These are phyloP conservation scores for Hydropotes inermis DNA, from an alignment of 2,113 vertebrate species.

Conservation along the genomic window DNA sequence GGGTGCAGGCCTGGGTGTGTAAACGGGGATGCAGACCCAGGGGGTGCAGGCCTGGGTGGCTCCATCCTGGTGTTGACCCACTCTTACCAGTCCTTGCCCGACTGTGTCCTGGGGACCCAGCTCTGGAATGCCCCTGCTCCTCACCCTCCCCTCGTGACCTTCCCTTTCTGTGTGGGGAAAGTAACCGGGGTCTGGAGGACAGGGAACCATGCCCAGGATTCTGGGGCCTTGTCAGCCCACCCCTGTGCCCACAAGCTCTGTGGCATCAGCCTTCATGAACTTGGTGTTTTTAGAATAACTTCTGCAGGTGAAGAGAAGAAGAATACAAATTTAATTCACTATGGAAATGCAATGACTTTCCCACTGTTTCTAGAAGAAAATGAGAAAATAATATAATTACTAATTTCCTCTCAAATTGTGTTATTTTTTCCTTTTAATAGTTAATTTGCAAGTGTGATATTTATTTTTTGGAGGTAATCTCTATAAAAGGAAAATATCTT, in stretches of 20 bases:
- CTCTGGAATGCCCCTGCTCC: not conserved
- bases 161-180: not conserved
- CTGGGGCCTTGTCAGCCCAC: not conserved
- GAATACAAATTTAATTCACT: not conserved
- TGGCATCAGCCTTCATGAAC: rapidly evolving
- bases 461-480: not conserved
- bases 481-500: not conserved
- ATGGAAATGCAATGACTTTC: not conserved
- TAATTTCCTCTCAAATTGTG: not conserved
- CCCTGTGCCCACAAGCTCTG: not conserved
- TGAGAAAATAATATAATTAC: not conserved
- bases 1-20: too few relatives aligned
- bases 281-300: not conserved
- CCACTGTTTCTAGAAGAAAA: not conserved
- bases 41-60: not conserved
- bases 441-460: not conserved
- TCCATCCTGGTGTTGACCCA: not conserved
- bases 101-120: not conserved
- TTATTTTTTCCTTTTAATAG: not conserved
- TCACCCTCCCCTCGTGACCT: not conserved
- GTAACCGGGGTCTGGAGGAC: not conserved
- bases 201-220: not conserved
- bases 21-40: too few relatives aligned
- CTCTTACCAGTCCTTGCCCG: rapidly evolving
- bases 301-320: not conserved